Conservation (phyloP, 2,113 vertebrate species). For the Takifugu flavidus region DNA sequence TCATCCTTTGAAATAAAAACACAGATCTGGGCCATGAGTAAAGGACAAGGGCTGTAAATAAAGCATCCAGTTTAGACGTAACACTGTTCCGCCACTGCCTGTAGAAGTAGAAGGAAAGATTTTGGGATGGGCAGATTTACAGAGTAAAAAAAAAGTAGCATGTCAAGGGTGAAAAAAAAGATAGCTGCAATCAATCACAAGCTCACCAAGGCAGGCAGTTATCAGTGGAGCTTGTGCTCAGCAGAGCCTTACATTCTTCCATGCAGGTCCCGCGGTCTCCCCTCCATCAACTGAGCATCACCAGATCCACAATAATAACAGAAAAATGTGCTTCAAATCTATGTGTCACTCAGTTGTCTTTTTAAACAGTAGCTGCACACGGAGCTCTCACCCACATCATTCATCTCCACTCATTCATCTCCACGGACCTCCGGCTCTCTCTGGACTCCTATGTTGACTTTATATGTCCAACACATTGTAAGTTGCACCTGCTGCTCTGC, state of each 20-base stretch:
- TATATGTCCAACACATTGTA: slow-evolving; percentile 28
- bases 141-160: not conserved
- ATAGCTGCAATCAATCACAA: slow-evolving; percentile 31
- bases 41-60: slow-evolving; percentile 42
- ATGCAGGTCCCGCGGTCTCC: slow-evolving; percentile 18
- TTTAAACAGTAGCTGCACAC: slow-evolving; percentile 1
- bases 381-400: slow-evolving; percentile 8
- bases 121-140: no score
- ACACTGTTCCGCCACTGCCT: slow-evolving; percentile 21
- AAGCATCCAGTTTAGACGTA: slow-evolving; percentile 32
- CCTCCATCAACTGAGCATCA: slow-evolving; percentile 16
- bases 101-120: no score
- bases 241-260: slow-evolving; percentile 8
- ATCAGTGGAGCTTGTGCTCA: slow-evolving; percentile 24
- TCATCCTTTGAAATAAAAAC: slow-evolving; percentile 27
- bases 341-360: no score
- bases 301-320: not conserved
- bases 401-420: slow-evolving; percentile 33
- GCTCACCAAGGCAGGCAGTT: slow-evolving; percentile 32
- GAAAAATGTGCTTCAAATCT: not conserved
- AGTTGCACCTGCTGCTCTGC: slow-evolving; percentile 5
- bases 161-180: slow-evolving; percentile 8
- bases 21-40: no score
- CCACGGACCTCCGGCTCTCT: slow-evolving; percentile 8
- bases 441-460: slow-evolving; percentile 22